phyloP scores from a whole-genome alignment of 1,140 invertebrate genomes.

The Hydropsyche tenuis region DNA sequence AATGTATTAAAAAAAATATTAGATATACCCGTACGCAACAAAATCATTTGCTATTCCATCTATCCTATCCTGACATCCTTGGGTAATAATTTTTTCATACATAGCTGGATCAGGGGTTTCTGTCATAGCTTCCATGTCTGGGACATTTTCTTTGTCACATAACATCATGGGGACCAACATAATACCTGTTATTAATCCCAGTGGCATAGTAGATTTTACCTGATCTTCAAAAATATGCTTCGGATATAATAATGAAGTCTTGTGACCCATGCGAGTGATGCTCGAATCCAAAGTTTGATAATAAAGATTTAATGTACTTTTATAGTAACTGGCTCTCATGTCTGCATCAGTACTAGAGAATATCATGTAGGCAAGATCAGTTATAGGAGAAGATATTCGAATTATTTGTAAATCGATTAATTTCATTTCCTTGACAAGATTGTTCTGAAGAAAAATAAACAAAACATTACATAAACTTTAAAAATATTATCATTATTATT shows the following conservation, averaged over 20 bases:
- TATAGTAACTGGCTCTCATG: constrained; percentile 59
- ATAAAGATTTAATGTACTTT: constrained; percentile 63
- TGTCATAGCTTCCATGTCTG: constrained; percentile 42
- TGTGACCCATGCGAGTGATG: constrained; percentile 55
- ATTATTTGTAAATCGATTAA: constrained; percentile 67
- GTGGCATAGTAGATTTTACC: constrained; percentile 53
- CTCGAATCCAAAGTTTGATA: constrained; percentile 59
- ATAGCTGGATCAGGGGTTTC: no score
- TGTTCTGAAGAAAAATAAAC: constrained; percentile 46
- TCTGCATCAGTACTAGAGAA: constrained; percentile 63
- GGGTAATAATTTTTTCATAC: no score
- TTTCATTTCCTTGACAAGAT: constrained; percentile 55
- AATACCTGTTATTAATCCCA: constrained; percentile 49
- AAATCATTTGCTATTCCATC: no score
- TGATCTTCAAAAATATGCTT: constrained; percentile 55
- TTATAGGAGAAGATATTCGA: constrained; percentile 64
- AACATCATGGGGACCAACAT: constrained; percentile 32
- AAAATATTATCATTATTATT: not conserved
- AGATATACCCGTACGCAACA: no score
- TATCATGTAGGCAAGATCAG: constrained; percentile 66
- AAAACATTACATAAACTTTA: not conserved
- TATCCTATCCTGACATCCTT: no score
- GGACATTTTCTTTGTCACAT: constrained; percentile 34
- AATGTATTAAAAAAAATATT: no score
- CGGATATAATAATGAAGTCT: constrained; percentile 60